Conservation (phyloP, 2,113 vertebrate species). For the Clinocottus analis region DNA sequence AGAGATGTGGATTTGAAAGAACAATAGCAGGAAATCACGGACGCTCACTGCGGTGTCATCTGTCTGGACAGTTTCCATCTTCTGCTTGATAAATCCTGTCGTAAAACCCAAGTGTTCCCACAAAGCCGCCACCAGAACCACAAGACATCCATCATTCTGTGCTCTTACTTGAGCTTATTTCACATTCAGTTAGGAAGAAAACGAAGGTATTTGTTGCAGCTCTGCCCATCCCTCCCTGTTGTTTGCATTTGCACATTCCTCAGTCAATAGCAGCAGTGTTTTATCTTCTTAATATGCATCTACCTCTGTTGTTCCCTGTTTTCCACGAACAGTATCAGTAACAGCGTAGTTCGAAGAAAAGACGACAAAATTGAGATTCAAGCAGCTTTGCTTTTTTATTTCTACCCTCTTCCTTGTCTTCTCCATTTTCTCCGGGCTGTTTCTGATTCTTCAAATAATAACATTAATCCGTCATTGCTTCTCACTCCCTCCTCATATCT, state of each 20-base stretch:
- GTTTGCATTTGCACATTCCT: conserved; percentile 61
- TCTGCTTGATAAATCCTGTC: conserved; percentile 64
- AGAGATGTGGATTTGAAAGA: conserved; percentile 64
- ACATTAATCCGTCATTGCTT: conserved; percentile 25
- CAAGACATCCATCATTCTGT: conserved; percentile 23
- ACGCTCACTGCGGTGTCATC: conserved; percentile 65
- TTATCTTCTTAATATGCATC: conserved; percentile 40
- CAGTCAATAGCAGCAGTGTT: conserved; percentile 56
- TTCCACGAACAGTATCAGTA: conserved; percentile 22
- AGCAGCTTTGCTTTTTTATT: conserved; percentile 39
- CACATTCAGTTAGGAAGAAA: conserved; percentile 35
- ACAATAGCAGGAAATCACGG: conserved; percentile 78
- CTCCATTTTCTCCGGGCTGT: conserved; percentile 18
- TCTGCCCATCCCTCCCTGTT: conserved; percentile 23
- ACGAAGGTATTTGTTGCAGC: conserved; percentile 50
- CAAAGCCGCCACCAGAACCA: conserved; percentile 30
- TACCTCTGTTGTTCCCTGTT: conserved; percentile 23
- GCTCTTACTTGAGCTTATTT: conserved; percentile 5
- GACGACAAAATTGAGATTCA: too few species aligned
- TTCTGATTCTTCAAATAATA: conserved; percentile 14
- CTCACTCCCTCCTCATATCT: conserved; percentile 10
- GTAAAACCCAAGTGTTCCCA: conserved; percentile 60
- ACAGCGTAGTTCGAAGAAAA: background rate
- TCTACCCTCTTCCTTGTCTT: conserved; percentile 5
- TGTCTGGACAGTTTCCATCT: conserved; percentile 71